Evolutionary conservation across 37 sponge, comb jelly and placozoan genomes (phyloP).

Genomic region (Oopsacas minuta): DNA sequence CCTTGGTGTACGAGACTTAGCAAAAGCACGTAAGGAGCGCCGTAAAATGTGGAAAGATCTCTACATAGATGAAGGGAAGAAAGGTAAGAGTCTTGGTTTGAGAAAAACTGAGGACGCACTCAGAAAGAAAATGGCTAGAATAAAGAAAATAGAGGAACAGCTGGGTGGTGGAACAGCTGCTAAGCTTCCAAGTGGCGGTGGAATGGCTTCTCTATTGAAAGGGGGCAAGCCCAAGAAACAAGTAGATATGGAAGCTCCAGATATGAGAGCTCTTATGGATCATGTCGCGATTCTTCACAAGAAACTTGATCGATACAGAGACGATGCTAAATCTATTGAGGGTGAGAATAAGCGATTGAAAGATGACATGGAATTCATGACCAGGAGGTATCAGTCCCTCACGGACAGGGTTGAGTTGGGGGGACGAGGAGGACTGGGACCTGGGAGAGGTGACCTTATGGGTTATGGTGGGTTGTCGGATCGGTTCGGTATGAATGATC

Average conservation of each 20-base stretch:
- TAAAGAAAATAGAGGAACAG: background rate
- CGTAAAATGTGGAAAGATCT: conserved; percentile 13
- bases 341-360: conserved; percentile 8
- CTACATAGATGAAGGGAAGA: background rate
- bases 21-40: background rate
- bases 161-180: background rate
- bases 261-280: conserved; percentile 1
- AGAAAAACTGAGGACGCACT: background rate
- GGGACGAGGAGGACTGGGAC: background rate
- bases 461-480: background rate
- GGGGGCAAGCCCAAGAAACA: background rate
- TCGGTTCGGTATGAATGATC: background rate
- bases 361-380: background rate
- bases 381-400: background rate
- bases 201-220: background rate
- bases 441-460: background rate
- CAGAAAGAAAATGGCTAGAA: background rate
- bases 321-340: conserved; percentile 2
- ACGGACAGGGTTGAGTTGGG: background rate
- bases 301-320: background rate
- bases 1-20: background rate
- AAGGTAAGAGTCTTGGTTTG: background rate
- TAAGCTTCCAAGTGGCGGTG: background rate
- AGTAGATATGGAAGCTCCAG: background rate
- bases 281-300: background rate